A percentile compares a stretch with the other conserved stretches of the same genome.
Conservation (phyloP, 2,797 vertebrate species). For the Syndactyla subalaris region DNA sequence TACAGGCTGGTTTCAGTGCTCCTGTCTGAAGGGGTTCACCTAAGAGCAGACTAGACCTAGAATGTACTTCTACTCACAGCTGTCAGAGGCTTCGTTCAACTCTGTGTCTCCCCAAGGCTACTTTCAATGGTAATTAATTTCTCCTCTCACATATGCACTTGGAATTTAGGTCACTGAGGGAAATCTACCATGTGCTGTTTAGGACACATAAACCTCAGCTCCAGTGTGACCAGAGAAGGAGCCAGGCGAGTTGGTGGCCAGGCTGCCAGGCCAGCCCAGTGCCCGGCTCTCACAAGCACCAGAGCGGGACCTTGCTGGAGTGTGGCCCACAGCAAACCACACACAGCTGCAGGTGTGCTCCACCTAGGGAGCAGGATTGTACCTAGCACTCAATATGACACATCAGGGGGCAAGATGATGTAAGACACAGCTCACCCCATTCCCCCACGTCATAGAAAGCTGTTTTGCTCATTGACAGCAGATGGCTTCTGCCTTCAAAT, state of each 20-base stretch:
- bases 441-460: background rate
- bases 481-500: background rate
- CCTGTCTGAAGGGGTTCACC: background rate
- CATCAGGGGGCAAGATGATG: background rate
- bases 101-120: background rate
- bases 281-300: rapidly evolving
- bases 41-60: background rate
- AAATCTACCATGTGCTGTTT: background rate
- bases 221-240: background rate
- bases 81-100: background rate
- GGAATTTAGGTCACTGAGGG: background rate
- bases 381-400: background rate
- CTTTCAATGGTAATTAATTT: background rate
- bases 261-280: rapidly evolving
- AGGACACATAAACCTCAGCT: background rate
- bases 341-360: background rate
- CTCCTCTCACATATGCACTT: background rate
- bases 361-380: background rate
- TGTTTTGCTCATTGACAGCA: background rate
- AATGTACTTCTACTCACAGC: background rate
- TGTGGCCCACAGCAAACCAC: background rate
- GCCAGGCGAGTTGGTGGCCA: background rate
- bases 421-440: background rate
- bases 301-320: background rate
- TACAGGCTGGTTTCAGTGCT: background rate